These are phyloP conservation scores for Cryptocephalus moraei DNA, from an alignment of 2,888 invertebrate species.

Conservation along the genomic window DNA sequence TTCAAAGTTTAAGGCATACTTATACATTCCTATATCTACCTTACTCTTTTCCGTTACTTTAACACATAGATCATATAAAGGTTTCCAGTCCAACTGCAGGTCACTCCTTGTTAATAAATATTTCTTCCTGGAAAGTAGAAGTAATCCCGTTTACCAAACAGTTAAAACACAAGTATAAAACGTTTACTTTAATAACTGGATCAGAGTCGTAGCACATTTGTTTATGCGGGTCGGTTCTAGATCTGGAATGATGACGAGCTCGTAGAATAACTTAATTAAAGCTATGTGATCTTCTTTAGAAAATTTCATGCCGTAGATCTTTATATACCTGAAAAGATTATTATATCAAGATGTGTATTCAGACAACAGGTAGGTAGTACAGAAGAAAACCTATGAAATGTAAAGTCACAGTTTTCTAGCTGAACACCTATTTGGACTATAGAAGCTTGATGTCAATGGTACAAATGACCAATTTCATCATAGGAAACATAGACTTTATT, in stretches of 20 bases:
- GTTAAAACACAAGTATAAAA: not conserved
- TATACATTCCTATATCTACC: constrained; percentile 50
- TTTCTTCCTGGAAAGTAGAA: constrained; percentile 51
- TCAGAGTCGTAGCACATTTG: constrained; percentile 58
- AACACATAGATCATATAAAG: constrained; percentile 61
- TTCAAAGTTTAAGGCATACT: constrained; percentile 25
- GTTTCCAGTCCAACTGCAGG: constrained; percentile 74
- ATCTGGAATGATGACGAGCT: constrained; percentile 65
- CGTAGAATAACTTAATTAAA: constrained; percentile 68
- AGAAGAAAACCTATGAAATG: too few species aligned
- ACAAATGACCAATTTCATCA: too few species aligned
- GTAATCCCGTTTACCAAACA: not conserved
- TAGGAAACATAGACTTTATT: too few species aligned
- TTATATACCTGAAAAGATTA: constrained; percentile 59
- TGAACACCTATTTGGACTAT: too few species aligned
- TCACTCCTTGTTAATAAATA: constrained; percentile 69
- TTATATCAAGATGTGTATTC: not conserved
- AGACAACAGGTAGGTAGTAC: not conserved
- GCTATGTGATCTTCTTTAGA: constrained; percentile 82
- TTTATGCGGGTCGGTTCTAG: constrained; percentile 66
- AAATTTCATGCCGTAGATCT: constrained; percentile 77
- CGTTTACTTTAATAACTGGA: constrained; percentile 66
- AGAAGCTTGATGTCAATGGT: too few species aligned
- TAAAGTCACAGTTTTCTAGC: too few species aligned
- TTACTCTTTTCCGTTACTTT: constrained; percentile 48